Percentiles rank a stretch among this genome's conserved stretches.
Conservation (phyloP, 1,140 invertebrate species). For the Meloidogyne hapla region DNA sequence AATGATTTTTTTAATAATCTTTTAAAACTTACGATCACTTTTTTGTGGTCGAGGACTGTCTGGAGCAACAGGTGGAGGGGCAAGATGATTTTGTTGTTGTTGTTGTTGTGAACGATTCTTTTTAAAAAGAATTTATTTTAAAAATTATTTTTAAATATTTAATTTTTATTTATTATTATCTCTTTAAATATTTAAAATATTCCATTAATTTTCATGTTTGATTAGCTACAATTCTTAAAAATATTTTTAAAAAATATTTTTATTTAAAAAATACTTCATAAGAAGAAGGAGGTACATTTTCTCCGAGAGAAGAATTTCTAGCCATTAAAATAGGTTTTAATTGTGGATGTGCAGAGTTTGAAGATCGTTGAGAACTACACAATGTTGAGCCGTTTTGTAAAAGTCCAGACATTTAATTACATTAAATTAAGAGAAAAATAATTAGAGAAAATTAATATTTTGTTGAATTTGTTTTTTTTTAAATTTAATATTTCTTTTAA, state of each 20-base stretch:
- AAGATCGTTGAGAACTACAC: neutral
- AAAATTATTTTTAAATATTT: too few relatives aligned
- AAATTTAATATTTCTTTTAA: too few relatives aligned
- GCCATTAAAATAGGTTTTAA: constrained; percentile 25
- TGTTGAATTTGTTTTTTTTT: neutral
- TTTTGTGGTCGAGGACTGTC: constrained; percentile 27
- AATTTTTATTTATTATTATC: too few relatives aligned
- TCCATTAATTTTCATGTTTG: too few relatives aligned
- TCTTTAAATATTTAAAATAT: too few relatives aligned
- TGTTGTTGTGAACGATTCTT: neutral
- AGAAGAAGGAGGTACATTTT: constrained; percentile 29
- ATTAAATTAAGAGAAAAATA: neutral
- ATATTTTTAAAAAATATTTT: neutral
- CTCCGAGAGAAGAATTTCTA: constrained; percentile 18
- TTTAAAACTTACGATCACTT: constrained; percentile 15
- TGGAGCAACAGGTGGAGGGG: constrained; percentile 18
- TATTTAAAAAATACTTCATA: constrained; percentile 10
- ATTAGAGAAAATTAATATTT: neutral
- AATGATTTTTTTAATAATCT: neutral
- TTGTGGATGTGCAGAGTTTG: constrained; percentile 2
- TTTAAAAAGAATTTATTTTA: too few relatives aligned
- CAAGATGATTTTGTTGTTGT: constrained; percentile 16
- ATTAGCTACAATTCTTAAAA: too few relatives aligned
- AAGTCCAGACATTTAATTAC: neutral
- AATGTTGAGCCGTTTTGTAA: neutral